These are phyloP conservation scores for Okamejei kenojei DNA, from an alignment of 2,797 vertebrate genomes.

Conservation along the genomic window DNA sequence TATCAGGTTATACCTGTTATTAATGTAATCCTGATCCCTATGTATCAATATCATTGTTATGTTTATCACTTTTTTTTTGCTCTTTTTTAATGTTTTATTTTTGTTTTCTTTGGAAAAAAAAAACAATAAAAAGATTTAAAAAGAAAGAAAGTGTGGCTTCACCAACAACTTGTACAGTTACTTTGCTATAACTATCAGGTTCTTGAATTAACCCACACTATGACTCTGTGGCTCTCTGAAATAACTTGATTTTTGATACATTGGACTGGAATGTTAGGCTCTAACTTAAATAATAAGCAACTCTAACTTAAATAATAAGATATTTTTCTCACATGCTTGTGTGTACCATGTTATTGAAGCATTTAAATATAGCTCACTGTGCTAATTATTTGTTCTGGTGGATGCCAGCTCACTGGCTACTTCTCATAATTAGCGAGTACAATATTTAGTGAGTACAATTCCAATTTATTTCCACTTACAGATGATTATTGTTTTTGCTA, in stretches of 20 bases:
- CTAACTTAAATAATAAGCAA: not conserved
- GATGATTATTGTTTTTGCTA: not conserved
- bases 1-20: no score
- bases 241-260: not conserved
- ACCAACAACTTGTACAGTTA: no score
- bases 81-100: no score
- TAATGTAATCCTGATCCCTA: no score
- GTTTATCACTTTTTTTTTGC: no score
- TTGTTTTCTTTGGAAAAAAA: no score
- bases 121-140: no score
- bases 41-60: no score
- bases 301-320: not conserved
- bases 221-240: no score
- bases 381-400: not conserved
- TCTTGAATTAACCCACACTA: no score
- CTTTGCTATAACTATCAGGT: no score
- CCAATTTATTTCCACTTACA: constrained; percentile 8
- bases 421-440: not conserved
- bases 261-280: not conserved
- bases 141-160: no score
- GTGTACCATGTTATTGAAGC: not conserved
- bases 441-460: not conserved
- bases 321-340: not conserved
- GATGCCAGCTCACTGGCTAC: not conserved
- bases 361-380: not conserved